A percentile compares a stretch with the other conserved stretches of the same genome.
phyloP scores from a whole-genome alignment of 2,888 invertebrate species.

The Dolichomitus sp. region DNA sequence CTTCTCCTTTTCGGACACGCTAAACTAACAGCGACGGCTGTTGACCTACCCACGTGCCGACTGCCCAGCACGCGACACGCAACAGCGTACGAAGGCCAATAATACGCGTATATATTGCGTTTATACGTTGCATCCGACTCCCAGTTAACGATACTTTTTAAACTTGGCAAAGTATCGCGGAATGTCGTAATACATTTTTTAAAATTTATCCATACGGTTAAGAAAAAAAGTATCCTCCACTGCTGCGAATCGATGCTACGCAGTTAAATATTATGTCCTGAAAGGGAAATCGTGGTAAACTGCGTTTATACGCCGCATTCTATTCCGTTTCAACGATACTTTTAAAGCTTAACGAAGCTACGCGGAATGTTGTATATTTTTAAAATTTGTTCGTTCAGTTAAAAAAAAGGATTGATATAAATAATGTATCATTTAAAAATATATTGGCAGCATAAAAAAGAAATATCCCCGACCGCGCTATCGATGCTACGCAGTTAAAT shows the following conservation, averaged over 20 bases:
- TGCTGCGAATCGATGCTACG: neutral
- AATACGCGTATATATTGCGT: conserved; percentile 17
- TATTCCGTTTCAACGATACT: too few relatives aligned
- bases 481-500: too few relatives aligned
- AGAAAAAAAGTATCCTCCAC: neutral
- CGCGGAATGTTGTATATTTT: too few relatives aligned
- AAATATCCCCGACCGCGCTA: too few relatives aligned
- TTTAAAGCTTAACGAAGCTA: too few relatives aligned
- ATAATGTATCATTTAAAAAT: too few relatives aligned
- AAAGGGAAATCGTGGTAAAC: neutral
- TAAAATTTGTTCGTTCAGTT: too few relatives aligned
- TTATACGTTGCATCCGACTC: neutral
- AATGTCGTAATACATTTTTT: neutral
- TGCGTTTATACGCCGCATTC: neutral
- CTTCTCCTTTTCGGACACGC: too few relatives aligned
- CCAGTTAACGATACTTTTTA: neutral
- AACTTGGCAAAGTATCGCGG: neutral
- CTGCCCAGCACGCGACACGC: conserved; percentile 8
- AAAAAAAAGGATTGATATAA: too few relatives aligned
- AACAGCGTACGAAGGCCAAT: neutral
- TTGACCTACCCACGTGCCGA: conserved; percentile 64
- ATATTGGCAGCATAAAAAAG: too few relatives aligned
- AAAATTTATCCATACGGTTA: neutral
- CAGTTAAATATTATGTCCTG: neutral
- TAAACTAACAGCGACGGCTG: conserved; percentile 43